phyloP scores from a whole-genome alignment of 1,140 invertebrate species.

The Aphaenogaster rudis region DNA sequence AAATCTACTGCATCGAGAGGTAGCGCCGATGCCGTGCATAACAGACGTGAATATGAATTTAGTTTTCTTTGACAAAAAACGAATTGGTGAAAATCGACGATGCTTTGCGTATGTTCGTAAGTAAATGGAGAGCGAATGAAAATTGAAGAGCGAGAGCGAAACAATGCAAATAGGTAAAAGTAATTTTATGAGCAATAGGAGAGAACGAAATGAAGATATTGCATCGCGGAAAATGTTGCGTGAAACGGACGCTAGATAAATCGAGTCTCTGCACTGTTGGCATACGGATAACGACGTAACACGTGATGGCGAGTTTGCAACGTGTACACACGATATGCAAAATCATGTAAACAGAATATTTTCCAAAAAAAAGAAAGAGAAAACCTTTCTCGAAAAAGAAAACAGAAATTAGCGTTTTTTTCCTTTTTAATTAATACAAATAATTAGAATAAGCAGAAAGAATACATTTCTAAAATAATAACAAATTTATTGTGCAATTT shows the following conservation, averaged over 20 bases:
- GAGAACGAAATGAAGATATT: constrained; percentile 33
- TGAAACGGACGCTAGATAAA: constrained; percentile 36
- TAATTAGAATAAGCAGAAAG: not conserved
- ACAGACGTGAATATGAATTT: constrained; percentile 19
- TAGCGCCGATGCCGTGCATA: not conserved
- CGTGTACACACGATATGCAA: constrained; percentile 30
- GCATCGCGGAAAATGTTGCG: not conserved
- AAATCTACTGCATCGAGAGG: not conserved
- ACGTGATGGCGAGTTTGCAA: constrained; percentile 1
- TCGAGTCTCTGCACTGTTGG: constrained; percentile 8
- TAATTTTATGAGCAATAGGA: constrained; percentile 7
- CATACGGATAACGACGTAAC: constrained; percentile 36
- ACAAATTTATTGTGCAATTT: constrained; percentile 8
- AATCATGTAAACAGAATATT: constrained; percentile 37
- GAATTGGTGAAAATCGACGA: constrained; percentile 18
- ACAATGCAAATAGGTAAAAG: not conserved
- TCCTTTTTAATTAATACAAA: not conserved
- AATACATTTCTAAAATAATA: not conserved
- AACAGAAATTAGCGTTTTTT: not conserved
- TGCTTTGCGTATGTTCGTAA: constrained; percentile 2
- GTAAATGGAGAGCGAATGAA: constrained; percentile 12
- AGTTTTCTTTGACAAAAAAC: not conserved
- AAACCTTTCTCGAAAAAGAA: not conserved
- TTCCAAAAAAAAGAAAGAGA: not conserved
- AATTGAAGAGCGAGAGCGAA: not conserved